A percentile compares a stretch with the other conserved stretches of the same genome.
Conservation (phyloP, 1,140 invertebrate genomes). For the Olivierus martensii region DNA sequence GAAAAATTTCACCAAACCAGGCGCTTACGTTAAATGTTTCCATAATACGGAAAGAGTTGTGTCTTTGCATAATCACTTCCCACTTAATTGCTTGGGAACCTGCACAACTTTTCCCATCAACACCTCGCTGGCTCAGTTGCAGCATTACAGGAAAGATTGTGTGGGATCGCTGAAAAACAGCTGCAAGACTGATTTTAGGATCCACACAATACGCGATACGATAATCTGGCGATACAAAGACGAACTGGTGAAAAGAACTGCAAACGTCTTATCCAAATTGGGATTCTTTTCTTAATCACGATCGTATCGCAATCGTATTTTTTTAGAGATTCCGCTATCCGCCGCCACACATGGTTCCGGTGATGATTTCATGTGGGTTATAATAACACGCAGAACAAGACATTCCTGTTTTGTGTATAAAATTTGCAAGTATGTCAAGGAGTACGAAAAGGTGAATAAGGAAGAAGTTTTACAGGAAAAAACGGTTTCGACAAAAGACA, state of each 20-base stretch:
- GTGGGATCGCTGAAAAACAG: conserved; percentile 73
- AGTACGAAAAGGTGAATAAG: too few relatives aligned
- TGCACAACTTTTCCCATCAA: conserved; percentile 77
- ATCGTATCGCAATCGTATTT: too few relatives aligned
- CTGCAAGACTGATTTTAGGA: conserved; percentile 60
- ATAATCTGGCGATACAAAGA: conserved; percentile 79
- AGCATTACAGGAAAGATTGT: conserved; percentile 86
- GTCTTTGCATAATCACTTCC: conserved; percentile 85
- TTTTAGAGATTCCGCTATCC: too few relatives aligned
- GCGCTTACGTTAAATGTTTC: conserved; percentile 88
- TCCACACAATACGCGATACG: conserved; percentile 66
- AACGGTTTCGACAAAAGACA: too few relatives aligned
- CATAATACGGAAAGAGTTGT: conserved; percentile 78
- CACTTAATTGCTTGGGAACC: conserved; percentile 68
- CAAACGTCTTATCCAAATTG: conserved; percentile 49
- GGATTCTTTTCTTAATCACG: conserved; percentile 45
- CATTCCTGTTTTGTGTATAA: too few relatives aligned
- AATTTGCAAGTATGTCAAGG: too few relatives aligned
- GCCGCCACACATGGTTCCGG: too few relatives aligned
- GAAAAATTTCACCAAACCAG: conserved; percentile 81
- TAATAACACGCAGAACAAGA: too few relatives aligned
- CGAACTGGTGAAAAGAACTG: conserved; percentile 49
- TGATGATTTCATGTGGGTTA: too few relatives aligned
- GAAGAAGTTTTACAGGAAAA: too few relatives aligned
- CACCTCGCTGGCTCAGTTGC: conserved; percentile 67